Percentiles rank a stretch among this genome's conserved stretches.
phyloP scores from a whole-genome alignment of 2,888 invertebrate species.

The Thyatira batis region DNA sequence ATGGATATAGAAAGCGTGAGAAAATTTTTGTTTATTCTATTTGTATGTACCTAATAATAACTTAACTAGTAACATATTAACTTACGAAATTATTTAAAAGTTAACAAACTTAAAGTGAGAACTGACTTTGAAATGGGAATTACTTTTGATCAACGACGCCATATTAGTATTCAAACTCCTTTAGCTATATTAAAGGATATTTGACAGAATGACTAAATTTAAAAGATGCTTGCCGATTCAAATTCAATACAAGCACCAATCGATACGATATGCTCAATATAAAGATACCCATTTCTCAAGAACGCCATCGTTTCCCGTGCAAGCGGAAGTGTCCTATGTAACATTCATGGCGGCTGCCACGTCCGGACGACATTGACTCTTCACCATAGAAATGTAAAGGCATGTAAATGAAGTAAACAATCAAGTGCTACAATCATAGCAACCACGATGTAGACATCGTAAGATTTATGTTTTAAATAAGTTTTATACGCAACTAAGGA shows the following conservation, averaged over 20 bases:
- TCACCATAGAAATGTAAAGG: slow-evolving; percentile 19
- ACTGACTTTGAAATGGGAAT: no score
- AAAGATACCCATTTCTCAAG: slow-evolving; percentile 8
- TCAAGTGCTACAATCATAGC: background rate
- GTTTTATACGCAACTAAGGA: no score
- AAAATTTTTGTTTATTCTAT: background rate
- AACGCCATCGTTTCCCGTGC: slow-evolving; percentile 24
- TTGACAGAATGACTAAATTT: no score
- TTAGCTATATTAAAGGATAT: no score
- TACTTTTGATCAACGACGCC: no score
- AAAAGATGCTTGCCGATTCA: background rate
- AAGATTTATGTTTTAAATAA: no score
- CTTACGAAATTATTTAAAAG: no score
- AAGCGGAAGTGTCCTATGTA: slow-evolving; percentile 49
- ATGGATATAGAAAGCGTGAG: background rate
- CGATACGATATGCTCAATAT: background rate
- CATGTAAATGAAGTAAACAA: background rate
- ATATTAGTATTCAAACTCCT: no score
- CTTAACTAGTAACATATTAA: no score
- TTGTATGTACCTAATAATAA: no score
- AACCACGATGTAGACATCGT: no score
- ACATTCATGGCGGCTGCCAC: slow-evolving; percentile 32
- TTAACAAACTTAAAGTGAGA: no score
- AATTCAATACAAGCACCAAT: background rate
- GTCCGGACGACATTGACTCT: slow-evolving; percentile 59